phyloP scores from a whole-genome alignment of 2,113 vertebrate species.

The Taxidea taxus region DNA sequence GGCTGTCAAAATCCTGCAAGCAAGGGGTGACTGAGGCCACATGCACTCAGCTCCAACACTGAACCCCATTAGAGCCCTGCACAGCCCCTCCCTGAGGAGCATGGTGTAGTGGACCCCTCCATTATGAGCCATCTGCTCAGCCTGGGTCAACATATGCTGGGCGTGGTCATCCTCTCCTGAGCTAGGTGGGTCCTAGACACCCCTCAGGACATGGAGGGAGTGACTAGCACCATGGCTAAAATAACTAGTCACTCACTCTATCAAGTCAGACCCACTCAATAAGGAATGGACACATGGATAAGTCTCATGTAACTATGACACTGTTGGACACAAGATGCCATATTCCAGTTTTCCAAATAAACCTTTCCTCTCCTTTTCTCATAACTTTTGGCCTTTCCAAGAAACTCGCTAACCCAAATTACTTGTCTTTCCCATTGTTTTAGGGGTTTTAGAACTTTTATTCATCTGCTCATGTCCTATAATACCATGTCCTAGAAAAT shows the following conservation, averaged over 20 bases:
- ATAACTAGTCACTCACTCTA: neutral
- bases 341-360: neutral
- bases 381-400: conserved; percentile 1
- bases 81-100: neutral
- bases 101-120: neutral
- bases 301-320: neutral
- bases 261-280: neutral
- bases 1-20: neutral
- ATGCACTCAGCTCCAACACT: neutral
- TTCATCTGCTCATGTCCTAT: neutral
- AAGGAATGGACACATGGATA: neutral
- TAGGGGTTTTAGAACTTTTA: neutral
- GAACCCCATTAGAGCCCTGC: neutral
- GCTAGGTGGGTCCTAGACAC: neutral
- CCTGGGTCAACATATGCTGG: neutral
- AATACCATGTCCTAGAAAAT: neutral
- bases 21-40: neutral
- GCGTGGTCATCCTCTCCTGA: neutral
- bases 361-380: neutral
- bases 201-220: neutral
- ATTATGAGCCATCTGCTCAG: neutral
- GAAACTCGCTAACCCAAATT: neutral
- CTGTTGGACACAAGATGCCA: neutral
- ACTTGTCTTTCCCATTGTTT: neutral
- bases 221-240: neutral